These are phyloP conservation scores for Hyperoodon ampullatus DNA, from an alignment of 2,113 vertebrate species.

Conservation along the genomic window DNA sequence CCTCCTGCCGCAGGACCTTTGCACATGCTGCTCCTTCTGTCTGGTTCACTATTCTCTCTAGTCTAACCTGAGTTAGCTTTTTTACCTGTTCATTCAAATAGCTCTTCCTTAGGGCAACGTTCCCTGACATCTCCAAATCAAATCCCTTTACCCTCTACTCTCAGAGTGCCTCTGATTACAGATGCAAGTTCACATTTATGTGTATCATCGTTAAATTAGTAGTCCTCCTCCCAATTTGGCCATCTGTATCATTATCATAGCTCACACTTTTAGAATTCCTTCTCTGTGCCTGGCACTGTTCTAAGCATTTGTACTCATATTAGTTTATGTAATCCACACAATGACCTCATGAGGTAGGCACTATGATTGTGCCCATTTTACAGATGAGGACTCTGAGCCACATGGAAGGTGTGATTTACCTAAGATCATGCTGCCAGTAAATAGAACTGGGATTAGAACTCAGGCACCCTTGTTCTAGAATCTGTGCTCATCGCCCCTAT, in stretches of 20 bases:
- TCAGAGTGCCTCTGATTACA: not conserved
- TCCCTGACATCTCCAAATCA: not conserved
- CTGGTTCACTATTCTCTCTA: not conserved
- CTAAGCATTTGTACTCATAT: not conserved
- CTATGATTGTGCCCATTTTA: not conserved
- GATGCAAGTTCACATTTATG: not conserved
- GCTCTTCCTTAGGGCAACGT: not conserved
- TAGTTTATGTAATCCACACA: not conserved
- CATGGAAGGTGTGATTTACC: not conserved
- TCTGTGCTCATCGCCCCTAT: not conserved
- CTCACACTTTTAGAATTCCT: not conserved
- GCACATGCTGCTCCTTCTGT: not conserved
- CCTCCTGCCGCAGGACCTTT: conserved; percentile 9
- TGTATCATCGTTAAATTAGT: not conserved
- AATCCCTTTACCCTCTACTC: not conserved
- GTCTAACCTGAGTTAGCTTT: not conserved
- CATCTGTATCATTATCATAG: not conserved
- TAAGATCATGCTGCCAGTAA: not conserved
- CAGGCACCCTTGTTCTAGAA: not conserved
- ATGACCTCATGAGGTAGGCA: accelerated
- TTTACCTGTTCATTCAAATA: not conserved
- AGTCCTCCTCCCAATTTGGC: not conserved
- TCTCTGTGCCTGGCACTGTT: not conserved
- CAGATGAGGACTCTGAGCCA: not conserved
- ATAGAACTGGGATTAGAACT: not conserved